These are phyloP conservation scores for Leptobrachium ailaonicum DNA, from an alignment of 2,113 vertebrate genomes.

Conservation along the genomic window DNA sequence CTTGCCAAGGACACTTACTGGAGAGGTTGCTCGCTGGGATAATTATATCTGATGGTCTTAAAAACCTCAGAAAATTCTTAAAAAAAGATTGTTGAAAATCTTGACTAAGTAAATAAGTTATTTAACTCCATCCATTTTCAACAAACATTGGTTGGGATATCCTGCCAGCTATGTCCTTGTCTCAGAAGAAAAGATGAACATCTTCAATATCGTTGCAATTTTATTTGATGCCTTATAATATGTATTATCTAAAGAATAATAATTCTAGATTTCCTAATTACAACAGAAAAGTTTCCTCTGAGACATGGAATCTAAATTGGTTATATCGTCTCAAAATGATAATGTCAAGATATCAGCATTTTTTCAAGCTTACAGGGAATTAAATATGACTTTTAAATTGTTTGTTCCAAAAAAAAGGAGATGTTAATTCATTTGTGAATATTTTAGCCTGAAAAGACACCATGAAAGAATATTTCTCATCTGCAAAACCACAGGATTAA, in stretches of 20 bases:
- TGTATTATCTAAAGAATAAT: not conserved
- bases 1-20: no score
- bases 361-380: constrained; percentile 4
- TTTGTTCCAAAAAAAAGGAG: constrained; percentile 10
- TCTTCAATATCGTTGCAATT: not conserved
- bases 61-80: no score
- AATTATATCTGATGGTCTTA: no score
- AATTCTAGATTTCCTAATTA: constrained; percentile 10
- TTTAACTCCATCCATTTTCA: no score
- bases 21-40: no score
- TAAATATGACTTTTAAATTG: constrained; percentile 23
- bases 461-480: constrained; percentile 4
- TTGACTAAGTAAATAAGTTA: no score
- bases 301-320: constrained; percentile 5
- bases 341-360: constrained; percentile 10
- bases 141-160: not conserved
- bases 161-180: not conserved
- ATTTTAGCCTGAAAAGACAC: not conserved
- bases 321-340: constrained; percentile 9
- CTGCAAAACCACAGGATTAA: not conserved
- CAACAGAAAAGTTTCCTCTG: constrained; percentile 18
- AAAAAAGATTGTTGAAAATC: no score
- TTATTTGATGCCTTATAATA: no score
- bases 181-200: not conserved
- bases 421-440: not conserved